Conservation (phyloP, 2,797 vertebrate genomes). For the Coccyzus lansbergi region DNA sequence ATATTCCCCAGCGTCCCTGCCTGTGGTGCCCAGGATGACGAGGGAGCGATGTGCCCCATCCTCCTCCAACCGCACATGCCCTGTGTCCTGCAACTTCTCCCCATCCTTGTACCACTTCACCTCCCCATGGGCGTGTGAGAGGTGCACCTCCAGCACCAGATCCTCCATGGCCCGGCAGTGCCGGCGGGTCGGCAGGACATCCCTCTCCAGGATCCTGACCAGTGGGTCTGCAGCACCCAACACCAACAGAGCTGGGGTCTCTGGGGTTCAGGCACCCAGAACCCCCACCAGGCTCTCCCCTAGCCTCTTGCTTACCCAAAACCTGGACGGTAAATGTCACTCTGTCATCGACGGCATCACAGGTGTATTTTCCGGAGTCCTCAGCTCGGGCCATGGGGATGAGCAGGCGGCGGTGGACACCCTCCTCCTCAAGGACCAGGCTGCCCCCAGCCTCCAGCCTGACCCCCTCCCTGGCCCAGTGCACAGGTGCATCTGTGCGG, state of each 20-base stretch:
- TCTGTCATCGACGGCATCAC: constrained; percentile 80
- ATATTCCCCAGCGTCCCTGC: constrained; percentile 89
- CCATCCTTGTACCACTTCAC: constrained; percentile 94
- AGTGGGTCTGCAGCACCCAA: constrained; percentile 80
- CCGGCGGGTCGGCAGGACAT: constrained; percentile 74
- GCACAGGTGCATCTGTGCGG: constrained; percentile 79
- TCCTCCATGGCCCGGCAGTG: constrained; percentile 85
- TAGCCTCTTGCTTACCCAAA: constrained; percentile 80
- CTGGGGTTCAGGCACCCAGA: background rate
- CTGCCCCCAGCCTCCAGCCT: constrained; percentile 84
- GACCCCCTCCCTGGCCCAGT: constrained; percentile 87
- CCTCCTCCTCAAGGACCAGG: constrained; percentile 85
- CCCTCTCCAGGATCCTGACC: constrained; percentile 84
- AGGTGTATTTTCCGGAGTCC: constrained; percentile 88
- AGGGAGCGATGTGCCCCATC: constrained; percentile 85
- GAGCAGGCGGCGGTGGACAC: constrained; percentile 80
- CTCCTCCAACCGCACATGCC: constrained; percentile 85
- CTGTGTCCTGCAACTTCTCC: constrained; percentile 83
- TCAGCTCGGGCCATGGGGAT: constrained; percentile 79
- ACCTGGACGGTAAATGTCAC: constrained; percentile 90
- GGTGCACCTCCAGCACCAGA: constrained; percentile 88
- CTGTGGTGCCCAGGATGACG: constrained; percentile 82
- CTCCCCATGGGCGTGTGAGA: constrained; percentile 84
- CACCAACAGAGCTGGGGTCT: background rate
- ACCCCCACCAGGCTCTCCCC: background rate